These are phyloP conservation scores for Leucophenga maculata DNA, from an alignment of 2,888 invertebrate genomes.

Conservation along the genomic window DNA sequence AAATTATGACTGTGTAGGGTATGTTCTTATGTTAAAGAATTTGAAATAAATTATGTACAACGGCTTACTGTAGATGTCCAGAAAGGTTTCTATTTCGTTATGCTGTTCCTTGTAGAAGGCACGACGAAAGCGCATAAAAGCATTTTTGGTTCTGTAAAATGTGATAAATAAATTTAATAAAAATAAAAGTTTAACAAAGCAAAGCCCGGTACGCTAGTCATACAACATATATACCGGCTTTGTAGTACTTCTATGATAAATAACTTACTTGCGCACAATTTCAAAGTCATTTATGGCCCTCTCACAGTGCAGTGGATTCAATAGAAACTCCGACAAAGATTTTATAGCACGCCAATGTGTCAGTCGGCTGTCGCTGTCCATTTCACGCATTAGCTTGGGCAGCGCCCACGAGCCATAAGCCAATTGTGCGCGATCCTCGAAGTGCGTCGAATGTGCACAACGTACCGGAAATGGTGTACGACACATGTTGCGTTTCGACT, in stretches of 20 bases:
- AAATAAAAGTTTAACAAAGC: no score
- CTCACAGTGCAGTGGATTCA: slow-evolving; percentile 59
- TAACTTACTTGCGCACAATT: slow-evolving; percentile 61
- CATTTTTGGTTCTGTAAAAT: slow-evolving; percentile 47
- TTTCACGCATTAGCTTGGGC: slow-evolving; percentile 61
- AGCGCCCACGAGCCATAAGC: slow-evolving; percentile 63
- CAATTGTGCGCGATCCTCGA: slow-evolving; percentile 55
- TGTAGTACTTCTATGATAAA: no score
- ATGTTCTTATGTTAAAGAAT: background rate
- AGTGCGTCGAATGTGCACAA: slow-evolving; percentile 50
- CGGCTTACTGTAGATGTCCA: slow-evolving; percentile 51
- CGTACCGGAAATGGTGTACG: slow-evolving; percentile 31
- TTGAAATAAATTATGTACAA: background rate
- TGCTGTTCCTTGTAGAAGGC: slow-evolving; percentile 35
- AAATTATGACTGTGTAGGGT: slow-evolving; percentile 50
- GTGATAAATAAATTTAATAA: background rate
- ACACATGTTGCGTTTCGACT: slow-evolving; percentile 32
- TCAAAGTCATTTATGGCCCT: slow-evolving; percentile 59
- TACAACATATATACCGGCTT: no score
- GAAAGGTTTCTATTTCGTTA: slow-evolving; percentile 46
- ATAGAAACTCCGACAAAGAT: slow-evolving; percentile 58
- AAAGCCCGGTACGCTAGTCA: no score
- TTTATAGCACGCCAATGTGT: slow-evolving; percentile 60
- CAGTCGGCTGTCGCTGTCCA: slow-evolving; percentile 45
- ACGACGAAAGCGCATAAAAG: slow-evolving; percentile 49